A percentile compares a stretch with the other conserved stretches of the same genome.
phyloP scores from a whole-genome alignment of 2,113 vertebrate species.

The Catagonus wagneri region DNA sequence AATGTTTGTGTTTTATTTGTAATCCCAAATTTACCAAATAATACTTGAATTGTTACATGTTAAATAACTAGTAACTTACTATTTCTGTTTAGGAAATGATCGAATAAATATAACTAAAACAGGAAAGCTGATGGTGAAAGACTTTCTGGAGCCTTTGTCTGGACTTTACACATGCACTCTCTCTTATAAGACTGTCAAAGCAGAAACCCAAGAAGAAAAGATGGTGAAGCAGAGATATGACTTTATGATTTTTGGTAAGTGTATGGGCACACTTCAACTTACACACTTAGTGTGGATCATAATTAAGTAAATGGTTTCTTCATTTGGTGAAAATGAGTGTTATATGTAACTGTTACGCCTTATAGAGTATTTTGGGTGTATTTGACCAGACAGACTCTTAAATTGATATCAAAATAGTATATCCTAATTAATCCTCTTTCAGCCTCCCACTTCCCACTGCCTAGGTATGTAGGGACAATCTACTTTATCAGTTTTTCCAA shows the following conservation, averaged over 20 bases:
- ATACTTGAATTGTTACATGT: slow-evolving; percentile 59
- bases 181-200: slow-evolving; percentile 83
- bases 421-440: not conserved
- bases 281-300: not conserved
- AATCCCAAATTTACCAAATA: slow-evolving; percentile 54
- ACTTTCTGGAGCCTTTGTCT: slow-evolving; percentile 85
- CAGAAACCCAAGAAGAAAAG: slow-evolving; percentile 79
- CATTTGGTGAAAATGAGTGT: slow-evolving; percentile 28
- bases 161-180: slow-evolving; percentile 87
- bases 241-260: slow-evolving; percentile 88
- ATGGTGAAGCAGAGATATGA: slow-evolving; percentile 75
- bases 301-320: slow-evolving; percentile 38
- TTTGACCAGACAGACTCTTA: slow-evolving; percentile 46
- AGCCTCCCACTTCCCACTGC: not conserved
- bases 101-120: slow-evolving; percentile 80
- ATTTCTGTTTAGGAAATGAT: slow-evolving; percentile 81
- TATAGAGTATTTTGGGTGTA: not conserved
- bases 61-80: slow-evolving; percentile 70
- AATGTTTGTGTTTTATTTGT: not conserved
- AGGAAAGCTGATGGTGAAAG: slow-evolving; percentile 85
- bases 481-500: slow-evolving; percentile 28
- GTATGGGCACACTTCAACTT: not conserved
- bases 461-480: not conserved
- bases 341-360: not conserved
- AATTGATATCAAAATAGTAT: not conserved